Evolutionary conservation across 2,888 invertebrate species (phyloP), one percentile per base, ranked within the genome.

Genomic region (Atethmia centrago): DNA sequence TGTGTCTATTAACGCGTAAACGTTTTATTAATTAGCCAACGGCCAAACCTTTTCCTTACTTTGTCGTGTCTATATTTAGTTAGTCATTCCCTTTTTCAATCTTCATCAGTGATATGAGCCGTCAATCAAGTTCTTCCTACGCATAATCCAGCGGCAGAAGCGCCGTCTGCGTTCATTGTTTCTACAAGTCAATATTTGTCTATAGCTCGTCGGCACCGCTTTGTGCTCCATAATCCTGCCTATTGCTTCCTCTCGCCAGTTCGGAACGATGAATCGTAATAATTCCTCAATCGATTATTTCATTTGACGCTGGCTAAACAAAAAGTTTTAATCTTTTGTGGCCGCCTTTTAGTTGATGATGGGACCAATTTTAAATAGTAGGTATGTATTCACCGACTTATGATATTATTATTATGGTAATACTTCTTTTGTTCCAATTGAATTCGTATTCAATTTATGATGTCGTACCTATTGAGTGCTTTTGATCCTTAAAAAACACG

Each of bases 141-240:
- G 87, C 88, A 88, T 85, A 90, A 90, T 90, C 87, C 87, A 85
- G 88, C 89, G 88, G 90, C 90, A 90, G 88, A 79, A 85, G 89
- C 90, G 79, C 71, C 79, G 85, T 88, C 86, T 85, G 82, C 73
- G 74, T 82, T 91, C 92, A 95, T 95, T 95, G 94, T 96, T 95
- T 96, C 94, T 94, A 93, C 92, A 85, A 95, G 95, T 96, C 96
- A 96, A 96, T 96, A 96, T 96, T 96, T 96, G 95, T 94, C 94
- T 90, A 92, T 89, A 89, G 90, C 87, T 91, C 86, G 94, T 92
- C 95, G 96, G 95, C 94, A 76, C 84, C 90, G 85, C 95, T 95
- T 96, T 96, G 94, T 94, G 89, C 85, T 90, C 84, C 80, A 87
- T 94, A 95, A 95, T 95, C 93, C 94, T 91, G 90, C 91, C 92